Evolutionary conservation across 1,140 invertebrate species (phyloP), one percentile per base, ranked within the genome.

Genomic region (Aradophagus sp.): DNA sequence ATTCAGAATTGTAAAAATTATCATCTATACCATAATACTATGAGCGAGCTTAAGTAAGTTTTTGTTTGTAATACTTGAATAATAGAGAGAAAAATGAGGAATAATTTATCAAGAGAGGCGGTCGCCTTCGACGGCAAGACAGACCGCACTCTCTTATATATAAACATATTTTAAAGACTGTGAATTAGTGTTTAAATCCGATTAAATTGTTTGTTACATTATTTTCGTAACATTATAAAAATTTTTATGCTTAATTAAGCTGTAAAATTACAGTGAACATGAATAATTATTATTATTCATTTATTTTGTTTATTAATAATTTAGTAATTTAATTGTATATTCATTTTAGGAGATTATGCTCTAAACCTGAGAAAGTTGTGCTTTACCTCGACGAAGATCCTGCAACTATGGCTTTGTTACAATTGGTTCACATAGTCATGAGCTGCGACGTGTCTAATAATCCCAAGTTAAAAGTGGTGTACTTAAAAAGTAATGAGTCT

Each of bases 1-100:
- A 41, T 59, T 35, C n/a, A 67, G 12, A 68, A 61, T 12, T 72
- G 45, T 17, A 31, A 69, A 29, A 59, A 48, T 62, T 62, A 66
- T 52, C 39, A 74, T 26, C 27, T 74, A 11, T 80, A 78, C 14
- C 62, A 81, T 12, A 58, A 61, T 36, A 56, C 75, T 11, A 35
- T 80, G 20, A 48, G 76, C 20, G 66, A 65, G 41, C n/a, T 56
- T 82, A 34, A 74, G 72, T 78, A 80, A 74, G 50, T 50, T 62
- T 50, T 47, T 26, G 42, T 16, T 29, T 72, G 44, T 10, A 31
- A 23, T 23, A 5, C 8, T 5, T 23, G 4, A 23, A 5, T 5
- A 23, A 23, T 5, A 23, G 8, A 23, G 4, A 23, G 4, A 23
- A 23, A 23, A 23, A 23, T 8, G 8, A 23, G 20, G 4, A 23